A percentile compares a stretch with the other conserved stretches of the same genome.
phyloP scores from a whole-genome alignment of 2,797 vertebrate genomes.

The Lepidocolaptes lacrymiger region DNA sequence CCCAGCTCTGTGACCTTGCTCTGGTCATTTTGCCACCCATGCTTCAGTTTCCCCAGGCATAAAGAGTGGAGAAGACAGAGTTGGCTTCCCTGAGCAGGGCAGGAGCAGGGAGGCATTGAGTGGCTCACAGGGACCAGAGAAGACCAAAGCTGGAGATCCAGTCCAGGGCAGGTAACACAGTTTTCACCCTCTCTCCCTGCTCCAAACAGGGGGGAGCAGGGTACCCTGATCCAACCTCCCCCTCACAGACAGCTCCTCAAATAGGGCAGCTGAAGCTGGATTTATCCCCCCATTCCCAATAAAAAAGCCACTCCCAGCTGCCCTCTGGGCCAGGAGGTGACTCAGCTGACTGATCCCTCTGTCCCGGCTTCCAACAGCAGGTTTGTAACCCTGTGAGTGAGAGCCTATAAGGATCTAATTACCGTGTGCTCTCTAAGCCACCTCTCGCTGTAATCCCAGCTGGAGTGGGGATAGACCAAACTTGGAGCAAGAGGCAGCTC shows the following conservation, averaged over 20 bases:
- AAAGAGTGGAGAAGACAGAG: neutral
- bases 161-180: rapidly evolving
- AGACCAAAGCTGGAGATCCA: neutral
- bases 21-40: neutral
- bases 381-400: neutral
- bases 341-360: neutral
- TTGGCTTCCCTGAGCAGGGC: neutral
- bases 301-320: neutral
- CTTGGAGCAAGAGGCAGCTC: slow-evolving; percentile 27
- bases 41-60: neutral
- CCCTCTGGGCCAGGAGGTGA: neutral
- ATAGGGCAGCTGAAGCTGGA: no score
- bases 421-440: neutral
- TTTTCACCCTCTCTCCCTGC: neutral
- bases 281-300: neutral
- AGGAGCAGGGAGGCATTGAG: neutral
- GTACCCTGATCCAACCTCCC: neutral
- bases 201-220: neutral
- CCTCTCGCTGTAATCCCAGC: neutral
- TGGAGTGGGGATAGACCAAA: neutral
- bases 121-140: neutral
- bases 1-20: neutral
- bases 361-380: neutral
- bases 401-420: neutral
- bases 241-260: neutral